Evolutionary conservation across 1,140 invertebrate genomes (phyloP).

Genomic region (Atopsyche davidsoni): DNA sequence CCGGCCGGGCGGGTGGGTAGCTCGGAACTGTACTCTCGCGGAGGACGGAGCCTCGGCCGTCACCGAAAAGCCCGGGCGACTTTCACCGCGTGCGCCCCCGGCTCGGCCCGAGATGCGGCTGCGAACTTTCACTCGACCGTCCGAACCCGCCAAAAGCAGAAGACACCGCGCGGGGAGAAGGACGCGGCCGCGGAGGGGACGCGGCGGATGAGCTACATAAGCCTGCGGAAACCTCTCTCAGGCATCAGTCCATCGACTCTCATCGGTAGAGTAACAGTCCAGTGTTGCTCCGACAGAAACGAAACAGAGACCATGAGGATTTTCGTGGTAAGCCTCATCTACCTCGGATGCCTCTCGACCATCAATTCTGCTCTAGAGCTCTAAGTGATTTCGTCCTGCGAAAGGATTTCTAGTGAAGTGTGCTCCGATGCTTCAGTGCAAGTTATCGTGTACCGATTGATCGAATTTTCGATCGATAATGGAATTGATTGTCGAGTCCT

Average conservation of each 20-base stretch:
- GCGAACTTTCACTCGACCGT: slow-evolving; percentile 22
- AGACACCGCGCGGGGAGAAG: slow-evolving; percentile 6
- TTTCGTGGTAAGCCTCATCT: slow-evolving; percentile 28
- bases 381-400: too few relatives aligned
- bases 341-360: slow-evolving; percentile 2
- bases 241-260: slow-evolving; percentile 23
- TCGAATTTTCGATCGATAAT: too few relatives aligned
- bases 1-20: neutral
- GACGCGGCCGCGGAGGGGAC: slow-evolving; percentile 6
- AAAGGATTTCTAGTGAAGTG: too few relatives aligned
- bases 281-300: slow-evolving; percentile 19
- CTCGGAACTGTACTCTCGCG: too few relatives aligned
- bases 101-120: slow-evolving; percentile 7
- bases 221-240: slow-evolving; percentile 6
- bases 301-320: slow-evolving; percentile 28
- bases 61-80: slow-evolving; percentile 10
- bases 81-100: slow-evolving; percentile 9
- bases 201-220: slow-evolving; percentile 25
- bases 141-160: slow-evolving; percentile 14
- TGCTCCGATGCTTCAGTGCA: too few relatives aligned
- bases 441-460: neutral
- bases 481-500: neutral
- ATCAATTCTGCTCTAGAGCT: slow-evolving; percentile 15
- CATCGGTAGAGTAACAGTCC: slow-evolving; percentile 17
- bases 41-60: slow-evolving; percentile 5